phyloP scores from a whole-genome alignment of 2,113 vertebrate genomes.

The Peucedramus taeniatus region DNA sequence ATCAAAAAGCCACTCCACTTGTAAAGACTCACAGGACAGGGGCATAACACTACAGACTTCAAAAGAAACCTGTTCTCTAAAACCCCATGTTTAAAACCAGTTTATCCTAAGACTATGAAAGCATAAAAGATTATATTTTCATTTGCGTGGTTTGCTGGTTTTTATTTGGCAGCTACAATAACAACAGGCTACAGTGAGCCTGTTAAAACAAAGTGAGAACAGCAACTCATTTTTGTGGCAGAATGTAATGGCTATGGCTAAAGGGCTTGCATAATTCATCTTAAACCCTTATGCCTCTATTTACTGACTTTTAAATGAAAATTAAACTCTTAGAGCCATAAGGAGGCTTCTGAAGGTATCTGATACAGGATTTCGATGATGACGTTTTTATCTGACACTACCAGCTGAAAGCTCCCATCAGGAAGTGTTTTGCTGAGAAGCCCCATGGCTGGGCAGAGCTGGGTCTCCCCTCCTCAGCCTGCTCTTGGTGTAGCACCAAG shows the following conservation, averaged over 20 bases:
- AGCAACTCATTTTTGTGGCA: conserved; percentile 76
- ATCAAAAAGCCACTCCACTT: neutral
- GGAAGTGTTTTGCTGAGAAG: neutral
- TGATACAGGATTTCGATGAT: conserved; percentile 31
- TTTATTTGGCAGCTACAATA: conserved; percentile 78
- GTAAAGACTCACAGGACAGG: neutral
- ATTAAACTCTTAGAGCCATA: conserved; percentile 71
- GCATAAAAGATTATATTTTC: conserved; percentile 73
- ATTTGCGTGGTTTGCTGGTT: conserved; percentile 76
- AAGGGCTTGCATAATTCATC: conserved; percentile 75
- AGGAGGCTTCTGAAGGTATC: conserved; percentile 64
- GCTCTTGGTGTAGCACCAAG: neutral
- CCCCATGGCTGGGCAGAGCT: neutral
- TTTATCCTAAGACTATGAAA: conserved; percentile 58
- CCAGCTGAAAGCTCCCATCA: neutral
- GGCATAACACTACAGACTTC: neutral
- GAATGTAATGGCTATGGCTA: conserved; percentile 69
- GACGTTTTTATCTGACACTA: neutral
- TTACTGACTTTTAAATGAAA: conserved; percentile 78
- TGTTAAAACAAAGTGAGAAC: conserved; percentile 80
- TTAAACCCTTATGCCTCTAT: conserved; percentile 71
- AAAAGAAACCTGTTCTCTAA: neutral
- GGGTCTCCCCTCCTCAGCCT: neutral
- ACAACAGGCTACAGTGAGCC: conserved; percentile 67
- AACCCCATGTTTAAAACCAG: too few species aligned